Conservation (phyloP, 1,140 invertebrate genomes). For the Philotrypesis tridentata region DNA sequence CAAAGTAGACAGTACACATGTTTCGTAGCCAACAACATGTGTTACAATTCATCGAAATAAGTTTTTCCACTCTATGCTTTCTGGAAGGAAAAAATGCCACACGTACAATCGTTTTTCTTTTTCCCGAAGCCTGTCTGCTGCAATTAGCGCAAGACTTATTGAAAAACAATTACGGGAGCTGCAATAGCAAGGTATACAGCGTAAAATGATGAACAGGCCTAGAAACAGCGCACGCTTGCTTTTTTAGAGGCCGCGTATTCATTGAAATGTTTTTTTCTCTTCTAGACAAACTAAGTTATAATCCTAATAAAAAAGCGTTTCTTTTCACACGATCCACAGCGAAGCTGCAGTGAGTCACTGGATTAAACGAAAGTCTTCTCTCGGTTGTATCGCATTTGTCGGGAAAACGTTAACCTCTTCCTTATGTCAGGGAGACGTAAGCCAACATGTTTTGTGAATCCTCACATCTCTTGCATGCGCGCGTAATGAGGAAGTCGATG, state of each 20-base stretch:
- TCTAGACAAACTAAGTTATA: too few relatives aligned
- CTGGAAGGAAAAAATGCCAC: background rate
- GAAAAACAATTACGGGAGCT: background rate
- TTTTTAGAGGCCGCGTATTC: background rate
- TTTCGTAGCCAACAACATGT: background rate
- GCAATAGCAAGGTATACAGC: background rate
- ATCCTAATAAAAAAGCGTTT: background rate
- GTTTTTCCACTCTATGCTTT: background rate
- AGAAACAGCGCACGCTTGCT: background rate
- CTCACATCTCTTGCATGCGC: background rate
- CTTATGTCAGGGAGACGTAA: background rate
- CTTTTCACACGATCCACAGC: background rate
- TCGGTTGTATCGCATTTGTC: background rate
- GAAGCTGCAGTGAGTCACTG: background rate
- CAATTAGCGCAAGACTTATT: background rate
- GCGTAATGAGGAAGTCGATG: background rate
- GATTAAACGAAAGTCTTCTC: constrained; percentile 1
- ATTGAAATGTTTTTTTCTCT: too few relatives aligned
- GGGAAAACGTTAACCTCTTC: background rate
- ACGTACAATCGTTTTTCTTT: background rate
- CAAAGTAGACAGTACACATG: too few relatives aligned
- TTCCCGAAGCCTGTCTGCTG: background rate
- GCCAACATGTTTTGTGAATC: background rate
- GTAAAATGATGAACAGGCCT: background rate
- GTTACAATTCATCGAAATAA: constrained; percentile 8